These are phyloP conservation scores for Orthochromis malagaraziensis DNA, from an alignment of 2,113 vertebrate genomes.

Conservation along the genomic window DNA sequence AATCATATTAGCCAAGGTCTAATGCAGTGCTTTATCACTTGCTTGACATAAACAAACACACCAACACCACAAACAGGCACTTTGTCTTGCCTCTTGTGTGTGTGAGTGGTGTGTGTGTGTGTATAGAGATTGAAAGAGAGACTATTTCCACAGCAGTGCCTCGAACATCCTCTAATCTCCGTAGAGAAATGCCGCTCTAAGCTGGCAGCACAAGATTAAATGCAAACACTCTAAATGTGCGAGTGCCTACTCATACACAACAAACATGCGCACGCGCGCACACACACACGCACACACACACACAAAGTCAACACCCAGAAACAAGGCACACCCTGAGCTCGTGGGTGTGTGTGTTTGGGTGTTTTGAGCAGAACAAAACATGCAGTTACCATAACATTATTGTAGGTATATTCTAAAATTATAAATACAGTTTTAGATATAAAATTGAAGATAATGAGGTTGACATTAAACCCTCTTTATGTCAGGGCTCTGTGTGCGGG, in stretches of 20 bases:
- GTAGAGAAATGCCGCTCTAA: conserved; percentile 33
- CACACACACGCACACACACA: not conserved
- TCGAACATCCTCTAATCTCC: conserved; percentile 47
- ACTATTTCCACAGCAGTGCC: conserved; percentile 26
- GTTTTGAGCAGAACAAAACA: not conserved
- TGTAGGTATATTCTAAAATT: not conserved
- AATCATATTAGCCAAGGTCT: conserved; percentile 11
- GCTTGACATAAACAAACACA: conserved; percentile 18
- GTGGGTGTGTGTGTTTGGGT: not conserved
- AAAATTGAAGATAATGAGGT: not conserved
- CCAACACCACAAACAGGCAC: not conserved
- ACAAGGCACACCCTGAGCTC: conserved; percentile 29
- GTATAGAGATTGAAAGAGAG: conserved; percentile 25
- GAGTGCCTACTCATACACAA: not conserved
- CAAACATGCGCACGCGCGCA: rapidly evolving
- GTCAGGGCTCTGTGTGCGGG: no score
- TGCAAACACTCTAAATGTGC: conserved; percentile 41
- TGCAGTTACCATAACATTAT: not conserved
- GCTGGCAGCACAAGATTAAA: conserved; percentile 51
- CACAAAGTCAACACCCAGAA: conserved; percentile 10
- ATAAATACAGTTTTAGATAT: not conserved
- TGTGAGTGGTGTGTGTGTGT: not conserved
- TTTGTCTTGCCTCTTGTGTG: not conserved
- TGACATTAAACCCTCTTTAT: no score
- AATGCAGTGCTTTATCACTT: not conserved